These are phyloP conservation scores for Torymus tubicola DNA, from an alignment of 2,888 invertebrate genomes.

Conservation along the genomic window DNA sequence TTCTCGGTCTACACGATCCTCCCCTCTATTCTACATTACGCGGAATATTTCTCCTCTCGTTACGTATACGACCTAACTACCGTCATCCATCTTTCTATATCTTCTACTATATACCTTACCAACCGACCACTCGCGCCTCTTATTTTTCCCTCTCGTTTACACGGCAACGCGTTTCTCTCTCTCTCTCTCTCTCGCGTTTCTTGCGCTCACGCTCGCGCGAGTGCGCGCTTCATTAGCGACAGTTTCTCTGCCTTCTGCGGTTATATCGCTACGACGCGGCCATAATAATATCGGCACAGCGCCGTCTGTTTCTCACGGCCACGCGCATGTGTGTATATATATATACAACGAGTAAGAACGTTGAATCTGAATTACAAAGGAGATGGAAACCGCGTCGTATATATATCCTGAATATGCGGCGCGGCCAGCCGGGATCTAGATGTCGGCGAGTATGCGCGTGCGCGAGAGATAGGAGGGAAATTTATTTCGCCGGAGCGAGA, in stretches of 20 bases:
- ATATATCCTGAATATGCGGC: constrained; percentile 15
- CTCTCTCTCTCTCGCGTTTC: constrained; percentile 10
- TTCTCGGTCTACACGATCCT: no score
- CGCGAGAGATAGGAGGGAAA: not conserved
- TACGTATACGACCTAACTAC: constrained; percentile 3
- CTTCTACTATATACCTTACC: not conserved
- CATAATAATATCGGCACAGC: constrained; percentile 36
- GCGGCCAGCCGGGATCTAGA: constrained; percentile 4
- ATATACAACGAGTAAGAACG: not conserved
- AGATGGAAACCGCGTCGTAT: constrained; percentile 11
- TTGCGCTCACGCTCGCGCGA: not conserved
- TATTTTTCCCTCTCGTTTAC: constrained; percentile 18
- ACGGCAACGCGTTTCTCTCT: not conserved
- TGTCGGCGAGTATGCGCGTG: not conserved
- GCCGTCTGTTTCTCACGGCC: constrained; percentile 39
- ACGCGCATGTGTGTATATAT: not conserved
- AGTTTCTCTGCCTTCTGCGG: constrained; percentile 57
- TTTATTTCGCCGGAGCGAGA: not conserved
- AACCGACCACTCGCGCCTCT: not conserved
- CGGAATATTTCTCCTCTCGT: constrained; percentile 50
- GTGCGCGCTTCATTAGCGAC: constrained; percentile 68
- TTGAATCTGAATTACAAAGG: constrained; percentile 48
- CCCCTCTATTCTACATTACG: no score
- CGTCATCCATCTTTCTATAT: constrained; percentile 40
- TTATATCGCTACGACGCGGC: constrained; percentile 53